phyloP scores from a whole-genome alignment of 2,113 vertebrate species.

The Thamnophis sirtalis region DNA sequence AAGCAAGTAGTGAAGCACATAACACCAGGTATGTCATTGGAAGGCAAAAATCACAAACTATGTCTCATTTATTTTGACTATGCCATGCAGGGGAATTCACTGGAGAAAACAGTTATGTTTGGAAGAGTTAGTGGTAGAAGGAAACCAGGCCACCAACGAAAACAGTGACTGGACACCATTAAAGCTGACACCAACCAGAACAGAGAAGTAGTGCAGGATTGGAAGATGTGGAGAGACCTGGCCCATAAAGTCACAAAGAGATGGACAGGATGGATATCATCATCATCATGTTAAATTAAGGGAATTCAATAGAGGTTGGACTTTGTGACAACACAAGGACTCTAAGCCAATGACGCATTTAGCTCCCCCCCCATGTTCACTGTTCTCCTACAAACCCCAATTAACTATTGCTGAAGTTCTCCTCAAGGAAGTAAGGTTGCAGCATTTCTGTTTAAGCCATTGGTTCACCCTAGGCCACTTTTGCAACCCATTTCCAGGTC shows the following conservation, averaged over 20 bases:
- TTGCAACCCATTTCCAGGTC: background rate
- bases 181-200: background rate
- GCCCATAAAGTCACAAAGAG: background rate
- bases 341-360: background rate
- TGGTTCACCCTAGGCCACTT: background rate
- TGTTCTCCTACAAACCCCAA: background rate
- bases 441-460: background rate
- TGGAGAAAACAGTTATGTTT: background rate
- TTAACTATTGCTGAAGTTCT: background rate
- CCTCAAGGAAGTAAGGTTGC: background rate
- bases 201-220: background rate
- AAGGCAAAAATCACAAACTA: background rate
- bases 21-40: background rate
- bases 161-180: background rate
- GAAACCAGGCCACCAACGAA: background rate
- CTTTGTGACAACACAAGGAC: background rate
- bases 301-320: background rate
- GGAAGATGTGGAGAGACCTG: background rate
- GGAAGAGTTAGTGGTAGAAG: background rate
- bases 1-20: background rate
- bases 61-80: background rate
- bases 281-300: background rate
- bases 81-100: background rate
- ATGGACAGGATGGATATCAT: background rate
- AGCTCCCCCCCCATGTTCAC: background rate